phyloP scores from a whole-genome alignment of 2,888 invertebrate genomes.

The Metallyticus violacea region DNA sequence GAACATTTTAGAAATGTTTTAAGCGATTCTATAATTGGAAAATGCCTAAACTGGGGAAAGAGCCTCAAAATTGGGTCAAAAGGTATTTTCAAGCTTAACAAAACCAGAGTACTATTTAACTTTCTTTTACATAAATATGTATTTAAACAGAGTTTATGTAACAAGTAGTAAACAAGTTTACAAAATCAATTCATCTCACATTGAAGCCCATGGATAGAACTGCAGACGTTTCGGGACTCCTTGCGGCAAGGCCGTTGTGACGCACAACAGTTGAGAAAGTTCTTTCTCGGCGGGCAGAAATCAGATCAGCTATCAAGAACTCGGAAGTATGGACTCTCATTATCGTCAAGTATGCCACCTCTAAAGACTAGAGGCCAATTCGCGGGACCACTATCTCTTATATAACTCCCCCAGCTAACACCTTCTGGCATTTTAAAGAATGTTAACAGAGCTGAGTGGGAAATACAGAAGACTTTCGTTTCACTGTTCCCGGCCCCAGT shows the following conservation, averaged over 20 bases:
- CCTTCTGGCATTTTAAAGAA: not conserved
- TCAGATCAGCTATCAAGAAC: not conserved
- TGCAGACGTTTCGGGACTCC: not conserved
- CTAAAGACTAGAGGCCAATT: not conserved
- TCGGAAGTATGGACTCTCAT: not conserved
- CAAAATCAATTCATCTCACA: too few species aligned
- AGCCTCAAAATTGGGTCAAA: not conserved
- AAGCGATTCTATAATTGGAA: not conserved
- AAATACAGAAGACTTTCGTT: too few species aligned
- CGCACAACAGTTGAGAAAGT: not conserved
- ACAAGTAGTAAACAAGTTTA: not conserved
- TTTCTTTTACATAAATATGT: not conserved
- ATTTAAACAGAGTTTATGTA: not conserved
- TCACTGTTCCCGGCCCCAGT: too few species aligned
- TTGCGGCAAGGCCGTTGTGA: not conserved
- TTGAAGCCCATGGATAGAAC: not conserved
- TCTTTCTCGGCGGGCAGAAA: not conserved
- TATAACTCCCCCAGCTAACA: not conserved
- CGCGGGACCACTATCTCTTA: not conserved
- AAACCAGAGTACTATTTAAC: not conserved
- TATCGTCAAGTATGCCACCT: not conserved
- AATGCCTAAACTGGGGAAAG: not conserved
- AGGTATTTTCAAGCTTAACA: not conserved
- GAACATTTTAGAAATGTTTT: too few species aligned
- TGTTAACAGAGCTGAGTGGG: not conserved